Percentiles rank a stretch among this genome's conserved stretches.
These are phyloP conservation scores for Chelon labrosus DNA, from an alignment of 2,797 vertebrate species.

Conservation along the genomic window DNA sequence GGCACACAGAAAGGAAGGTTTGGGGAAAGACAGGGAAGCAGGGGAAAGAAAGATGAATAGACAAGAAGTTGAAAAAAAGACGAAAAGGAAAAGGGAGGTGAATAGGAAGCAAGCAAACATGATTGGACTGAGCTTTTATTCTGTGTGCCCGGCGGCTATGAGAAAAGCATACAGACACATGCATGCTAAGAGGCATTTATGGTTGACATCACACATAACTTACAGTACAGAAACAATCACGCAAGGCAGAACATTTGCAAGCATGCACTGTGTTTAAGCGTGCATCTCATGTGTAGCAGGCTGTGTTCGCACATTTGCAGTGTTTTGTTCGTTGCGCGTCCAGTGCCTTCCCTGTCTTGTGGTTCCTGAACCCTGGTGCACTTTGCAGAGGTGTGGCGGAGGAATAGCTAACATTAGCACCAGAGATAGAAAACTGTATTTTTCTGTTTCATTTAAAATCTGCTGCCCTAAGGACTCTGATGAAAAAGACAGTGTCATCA, in stretches of 20 bases:
- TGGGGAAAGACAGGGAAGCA: background rate
- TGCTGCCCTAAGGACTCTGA: background rate
- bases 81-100: constrained; percentile 8
- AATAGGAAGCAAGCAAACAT: constrained; percentile 29
- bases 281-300: constrained; percentile 4
- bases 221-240: constrained; percentile 42
- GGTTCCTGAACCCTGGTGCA: background rate
- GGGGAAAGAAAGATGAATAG: background rate
- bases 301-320: background rate
- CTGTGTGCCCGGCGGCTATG: constrained; percentile 15
- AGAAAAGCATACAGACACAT: constrained; percentile 4
- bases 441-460: too few relatives aligned
- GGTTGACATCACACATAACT: constrained; percentile 53
- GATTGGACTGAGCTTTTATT: constrained; percentile 11
- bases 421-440: too few relatives aligned
- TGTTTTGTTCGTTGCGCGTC: background rate
- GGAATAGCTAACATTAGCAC: background rate
- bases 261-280: constrained; percentile 1
- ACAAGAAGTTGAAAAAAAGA: constrained; percentile 14
- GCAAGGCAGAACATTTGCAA: constrained; percentile 22
- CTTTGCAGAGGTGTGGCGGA: background rate
- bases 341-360: background rate
- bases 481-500: background rate
- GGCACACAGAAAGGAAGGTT: background rate
- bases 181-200: constrained; percentile 16